Conservation (phyloP, 2,797 vertebrate species). For the Petrocephalus sullivani region DNA sequence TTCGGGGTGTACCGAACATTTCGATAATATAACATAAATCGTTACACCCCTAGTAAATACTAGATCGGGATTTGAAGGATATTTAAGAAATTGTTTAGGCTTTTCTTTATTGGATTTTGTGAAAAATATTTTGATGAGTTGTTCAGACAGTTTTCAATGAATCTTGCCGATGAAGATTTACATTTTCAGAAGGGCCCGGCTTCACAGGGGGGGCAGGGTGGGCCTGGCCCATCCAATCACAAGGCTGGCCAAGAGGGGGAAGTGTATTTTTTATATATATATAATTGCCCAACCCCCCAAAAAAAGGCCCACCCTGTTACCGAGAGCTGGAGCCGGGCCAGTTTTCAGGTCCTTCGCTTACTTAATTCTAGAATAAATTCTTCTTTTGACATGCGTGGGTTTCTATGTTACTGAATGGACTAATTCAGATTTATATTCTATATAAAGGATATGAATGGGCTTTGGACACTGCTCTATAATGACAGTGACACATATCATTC, state of each 20-base stretch:
- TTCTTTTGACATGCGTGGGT: background rate
- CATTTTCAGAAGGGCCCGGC: background rate
- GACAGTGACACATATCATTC: constrained; percentile 8
- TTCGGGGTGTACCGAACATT: too few relatives aligned
- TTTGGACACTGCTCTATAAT: background rate
- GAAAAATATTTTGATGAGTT: background rate
- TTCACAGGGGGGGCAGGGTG: background rate
- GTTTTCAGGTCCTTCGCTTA: background rate
- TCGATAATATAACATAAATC: too few relatives aligned
- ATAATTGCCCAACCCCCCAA: too few relatives aligned
- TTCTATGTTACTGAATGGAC: background rate
- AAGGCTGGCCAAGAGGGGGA: too few relatives aligned
- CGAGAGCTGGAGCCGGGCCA: too few relatives aligned
- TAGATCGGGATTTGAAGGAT: background rate
- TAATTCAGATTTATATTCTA: background rate
- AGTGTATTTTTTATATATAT: too few relatives aligned
- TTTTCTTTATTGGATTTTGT: background rate
- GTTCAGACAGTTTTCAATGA: background rate
- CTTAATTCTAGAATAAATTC: background rate
- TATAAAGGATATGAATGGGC: background rate
- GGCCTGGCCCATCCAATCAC: too few relatives aligned
- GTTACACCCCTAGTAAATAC: background rate
- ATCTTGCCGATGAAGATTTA: background rate
- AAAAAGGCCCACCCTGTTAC: too few relatives aligned
- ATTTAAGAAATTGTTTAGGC: background rate